Percentiles rank a stretch among this genome's conserved stretches.
Conservation (phyloP, 2,113 vertebrate genomes). For the Panthera uncia region DNA sequence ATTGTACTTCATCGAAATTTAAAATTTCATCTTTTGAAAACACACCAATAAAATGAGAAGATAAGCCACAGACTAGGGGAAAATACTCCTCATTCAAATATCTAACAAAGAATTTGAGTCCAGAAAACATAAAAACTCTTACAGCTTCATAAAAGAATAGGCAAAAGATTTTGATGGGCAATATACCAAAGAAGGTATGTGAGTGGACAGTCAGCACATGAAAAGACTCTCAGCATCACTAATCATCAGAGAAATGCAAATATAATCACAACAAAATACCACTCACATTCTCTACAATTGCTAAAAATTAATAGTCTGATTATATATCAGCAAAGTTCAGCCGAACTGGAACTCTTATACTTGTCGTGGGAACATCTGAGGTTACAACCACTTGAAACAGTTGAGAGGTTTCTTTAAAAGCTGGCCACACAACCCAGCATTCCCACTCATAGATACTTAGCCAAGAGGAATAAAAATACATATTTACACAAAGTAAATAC, state of each 20-base stretch:
- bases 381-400: neutral
- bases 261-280: neutral
- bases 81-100: conserved; percentile 15
- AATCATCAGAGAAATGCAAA: neutral
- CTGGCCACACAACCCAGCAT: neutral
- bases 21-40: conserved; percentile 14
- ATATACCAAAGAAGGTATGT: neutral
- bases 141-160: neutral
- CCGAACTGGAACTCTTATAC: neutral
- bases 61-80: neutral
- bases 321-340: neutral
- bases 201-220: neutral
- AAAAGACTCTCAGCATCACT: neutral
- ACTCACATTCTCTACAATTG: neutral
- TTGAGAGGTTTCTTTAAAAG: neutral
- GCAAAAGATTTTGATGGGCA: neutral
- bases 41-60: conserved; percentile 15
- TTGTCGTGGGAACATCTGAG: neutral
- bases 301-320: neutral
- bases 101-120: neutral
- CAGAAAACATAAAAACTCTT: neutral
- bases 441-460: too few relatives aligned
- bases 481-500: neutral
- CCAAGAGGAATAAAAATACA: neutral
- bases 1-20: neutral